Conservation (phyloP, 2,888 invertebrate species). For the Drosophila neotestacea region DNA sequence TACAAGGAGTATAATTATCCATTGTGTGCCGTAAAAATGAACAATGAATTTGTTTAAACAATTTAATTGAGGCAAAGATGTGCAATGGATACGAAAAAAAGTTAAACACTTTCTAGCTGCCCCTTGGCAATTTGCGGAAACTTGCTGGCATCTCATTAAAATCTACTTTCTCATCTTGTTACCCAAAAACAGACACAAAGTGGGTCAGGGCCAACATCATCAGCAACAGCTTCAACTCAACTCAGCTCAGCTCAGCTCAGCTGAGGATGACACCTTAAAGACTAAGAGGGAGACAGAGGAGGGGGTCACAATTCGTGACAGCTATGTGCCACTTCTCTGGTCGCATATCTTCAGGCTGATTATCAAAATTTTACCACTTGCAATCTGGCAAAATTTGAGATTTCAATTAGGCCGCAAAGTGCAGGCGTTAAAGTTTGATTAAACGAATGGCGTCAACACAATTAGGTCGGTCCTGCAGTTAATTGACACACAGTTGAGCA, state of each 20-base stretch:
- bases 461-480: constrained; percentile 68
- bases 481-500: constrained; percentile 65
- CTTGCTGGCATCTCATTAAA: constrained; percentile 72
- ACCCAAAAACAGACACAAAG: constrained; percentile 37
- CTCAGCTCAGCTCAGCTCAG: constrained; percentile 6
- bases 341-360: constrained; percentile 3
- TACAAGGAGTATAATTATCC: background rate
- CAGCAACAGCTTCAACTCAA: constrained; percentile 12
- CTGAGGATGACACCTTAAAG: constrained; percentile 48
- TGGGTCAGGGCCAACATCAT: constrained; percentile 66
- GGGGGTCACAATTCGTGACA: constrained; percentile 14
- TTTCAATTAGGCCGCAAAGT: constrained; percentile 68
- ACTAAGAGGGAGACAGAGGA: background rate
- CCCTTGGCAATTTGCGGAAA: constrained; percentile 27
- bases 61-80: constrained; percentile 18
- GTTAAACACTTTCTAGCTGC: constrained; percentile 1
- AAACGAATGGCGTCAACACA: constrained; percentile 71
- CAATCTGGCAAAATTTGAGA: constrained; percentile 51
- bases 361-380: constrained; percentile 46
- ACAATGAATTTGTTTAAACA: constrained; percentile 9
- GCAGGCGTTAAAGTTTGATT: constrained; percentile 68
- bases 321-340: background rate
- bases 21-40: constrained; percentile 7
- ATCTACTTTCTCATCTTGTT: constrained; percentile 64
- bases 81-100: background rate